phyloP scores from a whole-genome alignment of 2,113 vertebrate genomes.

The Phalacrocorax brasilianus region DNA sequence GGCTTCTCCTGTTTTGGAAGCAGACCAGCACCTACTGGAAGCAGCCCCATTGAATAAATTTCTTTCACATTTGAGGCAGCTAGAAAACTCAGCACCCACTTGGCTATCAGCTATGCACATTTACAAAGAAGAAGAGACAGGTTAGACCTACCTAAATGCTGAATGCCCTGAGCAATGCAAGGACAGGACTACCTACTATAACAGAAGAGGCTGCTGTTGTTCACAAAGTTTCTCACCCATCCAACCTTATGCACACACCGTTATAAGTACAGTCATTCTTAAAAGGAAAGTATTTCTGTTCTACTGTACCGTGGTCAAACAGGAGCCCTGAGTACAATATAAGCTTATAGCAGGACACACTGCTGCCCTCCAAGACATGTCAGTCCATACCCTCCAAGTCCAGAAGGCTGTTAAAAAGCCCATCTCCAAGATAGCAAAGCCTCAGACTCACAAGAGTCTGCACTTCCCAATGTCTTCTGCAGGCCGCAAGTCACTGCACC shows the following conservation, averaged over 20 bases:
- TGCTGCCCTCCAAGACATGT: background rate
- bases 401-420: background rate
- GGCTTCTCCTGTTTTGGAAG: background rate
- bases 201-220: background rate
- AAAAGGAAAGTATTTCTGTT: background rate
- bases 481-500: background rate
- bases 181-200: background rate
- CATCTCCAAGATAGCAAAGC: background rate
- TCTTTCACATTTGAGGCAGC: background rate
- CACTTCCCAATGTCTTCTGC: background rate
- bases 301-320: background rate
- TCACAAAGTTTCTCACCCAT: background rate
- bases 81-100: background rate
- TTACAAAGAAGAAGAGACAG: background rate
- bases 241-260: background rate
- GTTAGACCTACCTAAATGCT: background rate
- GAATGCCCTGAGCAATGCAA: background rate
- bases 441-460: background rate
- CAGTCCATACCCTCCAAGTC: background rate
- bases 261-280: background rate
- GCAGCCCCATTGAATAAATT: background rate
- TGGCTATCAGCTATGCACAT: background rate
- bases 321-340: background rate
- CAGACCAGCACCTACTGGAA: background rate
- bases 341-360: background rate